phyloP scores from a whole-genome alignment of 2,113 vertebrate genomes.

The Clarias gariepinus region DNA sequence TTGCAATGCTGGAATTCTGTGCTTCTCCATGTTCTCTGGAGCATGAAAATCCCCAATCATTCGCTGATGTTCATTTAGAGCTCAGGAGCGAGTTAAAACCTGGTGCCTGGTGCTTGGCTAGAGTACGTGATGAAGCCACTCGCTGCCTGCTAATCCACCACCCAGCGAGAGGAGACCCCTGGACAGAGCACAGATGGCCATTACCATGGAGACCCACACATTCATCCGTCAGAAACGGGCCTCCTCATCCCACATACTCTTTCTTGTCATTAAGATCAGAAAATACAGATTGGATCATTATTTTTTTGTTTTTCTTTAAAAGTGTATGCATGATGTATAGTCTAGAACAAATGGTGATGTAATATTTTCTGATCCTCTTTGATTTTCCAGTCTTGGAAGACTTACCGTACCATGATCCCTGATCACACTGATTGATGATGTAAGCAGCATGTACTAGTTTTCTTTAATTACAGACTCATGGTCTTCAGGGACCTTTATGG shows the following conservation, averaged over 20 bases:
- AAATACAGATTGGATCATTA: neutral
- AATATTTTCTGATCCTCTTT: too few species aligned
- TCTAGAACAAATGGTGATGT: too few species aligned
- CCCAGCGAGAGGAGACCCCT: conserved; percentile 41
- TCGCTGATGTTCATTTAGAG: conserved; percentile 7
- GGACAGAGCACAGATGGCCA: conserved; percentile 51
- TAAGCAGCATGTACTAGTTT: neutral
- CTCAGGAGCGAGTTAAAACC: neutral
- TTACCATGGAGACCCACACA: conserved; percentile 47
- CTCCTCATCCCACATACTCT: neutral
- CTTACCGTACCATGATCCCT: too few species aligned
- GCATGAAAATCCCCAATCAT: neutral
- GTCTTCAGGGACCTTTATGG: neutral
- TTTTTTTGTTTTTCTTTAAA: too few species aligned
- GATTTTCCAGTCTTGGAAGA: too few species aligned
- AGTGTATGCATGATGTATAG: neutral
- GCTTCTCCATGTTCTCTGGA: neutral
- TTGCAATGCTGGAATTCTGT: neutral
- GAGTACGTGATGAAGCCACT: conserved; percentile 23
- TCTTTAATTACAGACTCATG: neutral
- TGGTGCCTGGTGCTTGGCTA: conserved; percentile 11
- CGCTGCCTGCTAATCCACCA: conserved; percentile 39
- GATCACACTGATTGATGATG: neutral
- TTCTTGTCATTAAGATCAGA: neutral
- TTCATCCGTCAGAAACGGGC: conserved; percentile 35